These are phyloP conservation scores for Zeuzera pyrina DNA, from an alignment of 2,888 invertebrate species.

Conservation along the genomic window DNA sequence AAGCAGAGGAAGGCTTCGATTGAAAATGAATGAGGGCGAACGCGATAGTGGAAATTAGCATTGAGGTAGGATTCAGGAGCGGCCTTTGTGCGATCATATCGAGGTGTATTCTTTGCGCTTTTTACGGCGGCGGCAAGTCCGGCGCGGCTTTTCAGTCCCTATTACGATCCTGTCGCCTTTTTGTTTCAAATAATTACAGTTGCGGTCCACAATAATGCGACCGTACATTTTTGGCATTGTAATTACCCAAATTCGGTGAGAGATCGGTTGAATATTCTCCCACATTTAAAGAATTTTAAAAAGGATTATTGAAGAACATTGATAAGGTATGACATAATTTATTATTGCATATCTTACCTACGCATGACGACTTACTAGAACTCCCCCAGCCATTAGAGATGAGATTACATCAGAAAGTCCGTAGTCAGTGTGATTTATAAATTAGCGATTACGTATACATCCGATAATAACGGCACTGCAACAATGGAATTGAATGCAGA, in stretches of 20 bases:
- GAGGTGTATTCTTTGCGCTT: constrained; percentile 73
- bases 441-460: constrained; percentile 65
- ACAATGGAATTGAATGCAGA: constrained; percentile 73
- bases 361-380: constrained; percentile 4
- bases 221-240: no score
- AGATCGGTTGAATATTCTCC: no score
- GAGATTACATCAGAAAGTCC: constrained; percentile 35
- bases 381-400: constrained; percentile 21
- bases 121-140: constrained; percentile 58
- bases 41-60: constrained; percentile 75
- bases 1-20: constrained; percentile 64
- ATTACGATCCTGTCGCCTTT: constrained; percentile 63
- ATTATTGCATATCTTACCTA: constrained; percentile 6
- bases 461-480: constrained; percentile 67
- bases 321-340: no score
- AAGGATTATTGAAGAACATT: no score
- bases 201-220: constrained; percentile 36
- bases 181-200: constrained; percentile 63
- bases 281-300: no score
- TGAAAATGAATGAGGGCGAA: constrained; percentile 73
- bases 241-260: no score
- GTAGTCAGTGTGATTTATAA: constrained; percentile 52
- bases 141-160: constrained; percentile 53
- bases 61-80: constrained; percentile 70
- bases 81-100: constrained; percentile 74